Evolutionary conservation across 2,113 vertebrate species (phyloP), one percentile per base, ranked within the genome.

Genomic region (Eidolon helvum): DNA sequence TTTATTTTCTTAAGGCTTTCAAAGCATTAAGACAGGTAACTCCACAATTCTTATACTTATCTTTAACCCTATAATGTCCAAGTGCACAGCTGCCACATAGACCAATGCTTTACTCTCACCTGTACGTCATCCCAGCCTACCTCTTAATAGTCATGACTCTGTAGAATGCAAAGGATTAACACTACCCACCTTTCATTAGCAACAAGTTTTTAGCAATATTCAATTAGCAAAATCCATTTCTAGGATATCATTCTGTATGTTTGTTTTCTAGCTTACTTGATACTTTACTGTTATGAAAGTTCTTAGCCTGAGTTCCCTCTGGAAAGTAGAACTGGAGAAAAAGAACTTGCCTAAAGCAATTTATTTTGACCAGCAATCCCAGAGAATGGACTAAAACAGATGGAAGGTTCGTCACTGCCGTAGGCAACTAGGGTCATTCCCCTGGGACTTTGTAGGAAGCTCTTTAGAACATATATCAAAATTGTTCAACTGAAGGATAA

Each of bases 1-100:
- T 97, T 95, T 84, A 84, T 69, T 84, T 82, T 71, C 33, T 75
- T 59, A 87, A 63, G 33, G 28, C 19, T 69, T 59, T 77, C 4
- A 84, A 59, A 80, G 24, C 22, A 63, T n/a, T 77, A 30, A 55
- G 10, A 9, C 1, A 61, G 24, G 33, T 18, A 28, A 91, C 8
- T 45, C 38, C 16, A 59, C 8, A 28, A 35, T 59, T 6, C 28
- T 80, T 90, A 30, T n/a, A 30, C 28, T 77, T 82, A 33, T 4
- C 43, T 28, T 16, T 78, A 22, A 72, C 30, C 7, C n/a, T 21
- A 7, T 16, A 24, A 40, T 3, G 0, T 10, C 16, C 50, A 80
- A 55, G 43, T 18, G 8, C n/a, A 28, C 2, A 11, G 7, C 14
- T 26, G 8, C 57, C 8, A 22, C 3, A 3, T 7, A 79, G 63